These are phyloP conservation scores for Menura novaehollandiae DNA, from an alignment of 2,113 vertebrate species.

Conservation along the genomic window DNA sequence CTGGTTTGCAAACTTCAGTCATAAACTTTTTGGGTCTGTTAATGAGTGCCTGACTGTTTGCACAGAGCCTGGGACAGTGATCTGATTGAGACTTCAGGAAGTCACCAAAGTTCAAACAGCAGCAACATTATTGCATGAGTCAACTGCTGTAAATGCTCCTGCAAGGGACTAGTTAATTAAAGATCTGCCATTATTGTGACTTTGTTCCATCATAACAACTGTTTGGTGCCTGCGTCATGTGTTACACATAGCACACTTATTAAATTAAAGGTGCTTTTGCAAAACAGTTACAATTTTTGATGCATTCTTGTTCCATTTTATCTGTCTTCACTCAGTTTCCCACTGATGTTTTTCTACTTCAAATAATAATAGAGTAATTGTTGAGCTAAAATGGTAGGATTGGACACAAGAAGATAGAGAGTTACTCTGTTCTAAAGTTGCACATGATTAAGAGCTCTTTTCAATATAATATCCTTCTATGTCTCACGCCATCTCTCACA, in stretches of 20 bases:
- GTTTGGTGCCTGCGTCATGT: not conserved
- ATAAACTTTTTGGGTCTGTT: not conserved
- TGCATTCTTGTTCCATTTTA: not conserved
- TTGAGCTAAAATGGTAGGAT: not conserved
- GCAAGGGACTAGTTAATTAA: not conserved
- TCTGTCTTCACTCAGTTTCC: not conserved
- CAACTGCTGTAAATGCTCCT: not conserved
- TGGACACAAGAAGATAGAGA: not conserved
- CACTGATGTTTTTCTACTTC: not conserved
- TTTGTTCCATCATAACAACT: not conserved
- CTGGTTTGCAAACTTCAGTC: not conserved
- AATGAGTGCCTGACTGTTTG: not conserved
- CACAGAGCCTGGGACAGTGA: not conserved
- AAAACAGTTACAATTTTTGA: not conserved
- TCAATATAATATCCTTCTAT: not conserved
- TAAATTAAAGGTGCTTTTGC: not conserved
- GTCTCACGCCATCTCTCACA: not conserved
- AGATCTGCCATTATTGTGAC: not conserved
- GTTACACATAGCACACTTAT: not conserved
- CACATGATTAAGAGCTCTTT: not conserved
- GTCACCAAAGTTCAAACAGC: not conserved
- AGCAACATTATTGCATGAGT: not conserved
- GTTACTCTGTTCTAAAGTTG: not conserved
- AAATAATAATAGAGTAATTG: not conserved
- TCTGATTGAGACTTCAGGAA: not conserved